A percentile compares a stretch with the other conserved stretches of the same genome.
phyloP scores from a whole-genome alignment of 92 coral and sea anemone species.

The Paragorgia papillata region DNA sequence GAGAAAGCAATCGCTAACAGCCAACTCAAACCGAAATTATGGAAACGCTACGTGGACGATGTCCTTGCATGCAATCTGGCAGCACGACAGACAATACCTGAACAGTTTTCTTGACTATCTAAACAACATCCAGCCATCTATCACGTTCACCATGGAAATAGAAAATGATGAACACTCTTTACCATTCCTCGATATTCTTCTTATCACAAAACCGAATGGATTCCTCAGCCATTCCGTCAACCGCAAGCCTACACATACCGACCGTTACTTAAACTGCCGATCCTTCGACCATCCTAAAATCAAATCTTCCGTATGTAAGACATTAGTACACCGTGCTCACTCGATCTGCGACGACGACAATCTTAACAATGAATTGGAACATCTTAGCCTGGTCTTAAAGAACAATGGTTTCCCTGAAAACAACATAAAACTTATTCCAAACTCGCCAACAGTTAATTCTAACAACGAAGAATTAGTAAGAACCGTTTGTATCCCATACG shows the following conservation, averaged over 20 bases:
- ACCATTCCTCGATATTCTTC: slow-evolving; percentile 11
- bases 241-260: slow-evolving; percentile 33
- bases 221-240: background rate
- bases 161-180: slow-evolving; percentile 11
- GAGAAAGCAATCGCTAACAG: background rate
- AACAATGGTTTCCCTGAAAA: slow-evolving; percentile 30
- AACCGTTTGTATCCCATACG: background rate
- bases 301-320: slow-evolving; percentile 17
- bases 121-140: slow-evolving; percentile 17
- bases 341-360: too few relatives aligned
- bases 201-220: background rate
- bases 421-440: background rate
- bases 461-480: too few relatives aligned
- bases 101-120: slow-evolving; percentile 1
- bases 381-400: slow-evolving; percentile 1
- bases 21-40: slow-evolving; percentile 1
- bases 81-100: too few relatives aligned
- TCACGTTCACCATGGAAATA: slow-evolving; percentile 30
- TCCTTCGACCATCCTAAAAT: slow-evolving; percentile 28
- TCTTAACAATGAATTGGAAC: background rate
- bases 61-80: slow-evolving; percentile 1
- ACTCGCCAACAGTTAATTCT: background rate
- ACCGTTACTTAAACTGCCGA: slow-evolving; percentile 25
- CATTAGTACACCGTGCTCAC: slow-evolving; percentile 15
- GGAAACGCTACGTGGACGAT: slow-evolving; percentile 26